A percentile compares a stretch with the other conserved stretches of the same genome.
phyloP scores from a whole-genome alignment of 1,140 invertebrate genomes.

The Lucilia cuprina region DNA sequence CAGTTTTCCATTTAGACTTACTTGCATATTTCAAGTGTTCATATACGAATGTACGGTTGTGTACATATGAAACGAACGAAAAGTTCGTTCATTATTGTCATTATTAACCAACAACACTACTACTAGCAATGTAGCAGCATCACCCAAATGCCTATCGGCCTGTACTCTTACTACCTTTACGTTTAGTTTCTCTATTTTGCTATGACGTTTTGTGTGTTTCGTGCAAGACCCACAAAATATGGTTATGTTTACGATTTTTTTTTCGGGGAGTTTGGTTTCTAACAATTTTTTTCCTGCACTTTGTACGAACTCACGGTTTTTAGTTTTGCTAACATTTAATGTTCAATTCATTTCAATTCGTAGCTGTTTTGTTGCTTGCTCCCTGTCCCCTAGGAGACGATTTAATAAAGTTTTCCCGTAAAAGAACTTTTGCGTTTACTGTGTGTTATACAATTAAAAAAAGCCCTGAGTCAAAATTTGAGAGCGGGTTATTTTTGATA shows the following conservation, averaged over 20 bases:
- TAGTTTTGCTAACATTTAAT: background rate
- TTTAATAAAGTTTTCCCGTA: background rate
- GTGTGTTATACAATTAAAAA: background rate
- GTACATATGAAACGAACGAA: background rate
- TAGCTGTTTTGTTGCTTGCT: background rate
- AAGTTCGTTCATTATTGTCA: background rate
- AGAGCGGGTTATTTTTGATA: background rate
- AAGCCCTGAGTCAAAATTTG: background rate
- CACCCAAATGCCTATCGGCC: background rate
- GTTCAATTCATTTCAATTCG: background rate
- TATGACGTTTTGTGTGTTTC: background rate
- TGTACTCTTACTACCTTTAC: background rate
- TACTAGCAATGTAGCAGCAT: background rate
- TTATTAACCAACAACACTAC: background rate
- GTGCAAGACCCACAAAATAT: constrained; percentile 30
- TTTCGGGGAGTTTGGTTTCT: background rate
- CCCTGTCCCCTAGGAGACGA: background rate
- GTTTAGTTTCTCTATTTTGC: background rate
- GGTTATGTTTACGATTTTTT: background rate
- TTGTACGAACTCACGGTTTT: background rate
- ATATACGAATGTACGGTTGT: background rate
- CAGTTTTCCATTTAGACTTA: background rate
- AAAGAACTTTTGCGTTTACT: background rate
- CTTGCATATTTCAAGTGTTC: background rate
- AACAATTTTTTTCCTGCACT: background rate